Conservation (phyloP, 2,113 vertebrate species). For the Rhynchomys soricoides region DNA sequence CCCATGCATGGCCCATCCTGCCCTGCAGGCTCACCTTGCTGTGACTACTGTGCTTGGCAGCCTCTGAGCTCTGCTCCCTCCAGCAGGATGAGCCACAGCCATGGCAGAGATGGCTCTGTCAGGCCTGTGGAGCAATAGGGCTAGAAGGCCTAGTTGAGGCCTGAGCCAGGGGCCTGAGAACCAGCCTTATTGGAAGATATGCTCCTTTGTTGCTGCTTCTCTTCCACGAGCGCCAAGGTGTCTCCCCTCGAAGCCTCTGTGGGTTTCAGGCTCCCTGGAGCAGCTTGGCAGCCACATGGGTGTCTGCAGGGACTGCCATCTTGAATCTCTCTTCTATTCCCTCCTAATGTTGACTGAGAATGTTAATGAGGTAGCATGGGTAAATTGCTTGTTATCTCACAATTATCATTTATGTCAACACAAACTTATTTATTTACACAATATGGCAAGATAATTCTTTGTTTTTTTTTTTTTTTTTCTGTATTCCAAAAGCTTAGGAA, state of each 20-base stretch:
- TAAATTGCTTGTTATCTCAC: constrained; percentile 27
- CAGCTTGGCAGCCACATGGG: no score
- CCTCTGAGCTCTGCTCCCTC: not conserved
- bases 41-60: not conserved
- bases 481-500: not conserved
- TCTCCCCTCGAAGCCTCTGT: not conserved
- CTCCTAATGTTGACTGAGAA: not conserved
- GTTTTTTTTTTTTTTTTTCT: not conserved
- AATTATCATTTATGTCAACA: not conserved
- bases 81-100: not conserved
- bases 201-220: not conserved
- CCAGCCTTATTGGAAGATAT: fast-evolving
- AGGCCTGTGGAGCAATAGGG: not conserved
- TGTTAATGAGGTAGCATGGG: not conserved
- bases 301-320: not conserved
- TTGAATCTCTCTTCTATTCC: not conserved
- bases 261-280: not conserved
- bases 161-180: not conserved
- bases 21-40: not conserved
- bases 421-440: not conserved
- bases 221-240: not conserved
- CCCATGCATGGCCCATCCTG: fast-evolving
- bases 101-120: not conserved
- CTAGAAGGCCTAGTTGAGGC: not conserved
- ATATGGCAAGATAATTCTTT: not conserved